Evolutionary conservation across 2,888 invertebrate genomes (phyloP), one percentile per base, ranked within the genome.

Genomic region (Orthosia gothica): DNA sequence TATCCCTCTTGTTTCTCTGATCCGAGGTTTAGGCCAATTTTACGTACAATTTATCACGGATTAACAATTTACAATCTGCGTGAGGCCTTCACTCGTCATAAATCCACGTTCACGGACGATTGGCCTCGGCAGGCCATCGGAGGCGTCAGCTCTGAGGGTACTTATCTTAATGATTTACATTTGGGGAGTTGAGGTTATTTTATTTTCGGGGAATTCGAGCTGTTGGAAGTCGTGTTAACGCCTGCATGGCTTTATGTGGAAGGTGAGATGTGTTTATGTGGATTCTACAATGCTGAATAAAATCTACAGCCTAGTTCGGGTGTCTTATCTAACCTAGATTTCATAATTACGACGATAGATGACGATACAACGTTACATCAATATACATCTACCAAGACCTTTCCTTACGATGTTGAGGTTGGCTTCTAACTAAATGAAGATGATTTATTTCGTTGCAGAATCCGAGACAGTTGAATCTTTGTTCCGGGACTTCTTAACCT

Each of bases 51-150:
- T 85, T 87, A 78, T 81, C 77, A 74, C 57, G 81, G 84, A 88
- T 88, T 85, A 88, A 88, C 83, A 85, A 83, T 85, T 85, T 82
- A 84, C 83, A 81, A 88, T 84, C 82, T 87, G 87, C 71, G 74
- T 82, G 70, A 78, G 71, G 74, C 74, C 67, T 73, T 67, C 88
- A 79, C 84, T 84, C 70, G 76, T 88, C 84, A 84, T 87, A 86
- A 87, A 87, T 88, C 82, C 52, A 62, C 68, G 70, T 75, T 86
- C 72, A 77, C 74, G 61, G 72, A 55, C 83, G 82, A 84, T 84
- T 86, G 82, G 74, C 72, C 59, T 26, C 72, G 62, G 64, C 66
- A 76, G 67, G 67, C 70, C 63, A 82, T 52, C 68, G 68, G n/a
- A 66, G 55, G 79, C 62, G 55, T 61, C 58, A 50, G 58, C 40